Evolutionary conservation across 2,888 invertebrate genomes (phyloP), one percentile per base, ranked within the genome.

Genomic region (Aplocera efformata): DNA sequence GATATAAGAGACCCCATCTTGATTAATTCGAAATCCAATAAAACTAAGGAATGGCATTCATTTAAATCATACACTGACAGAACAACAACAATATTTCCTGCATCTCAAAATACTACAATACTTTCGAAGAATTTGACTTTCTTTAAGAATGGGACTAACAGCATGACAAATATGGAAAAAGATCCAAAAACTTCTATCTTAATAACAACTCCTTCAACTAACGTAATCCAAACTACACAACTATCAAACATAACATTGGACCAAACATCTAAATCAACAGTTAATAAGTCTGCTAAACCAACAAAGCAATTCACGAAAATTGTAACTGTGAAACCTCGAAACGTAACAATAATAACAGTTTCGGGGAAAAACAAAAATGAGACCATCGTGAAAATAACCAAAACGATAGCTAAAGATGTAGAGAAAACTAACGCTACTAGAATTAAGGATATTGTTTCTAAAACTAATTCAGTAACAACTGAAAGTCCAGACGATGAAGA

Each of bases 71-170:
- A 45, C 32, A 35, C 38, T 35, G 27, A 47, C 25, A 42, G 35
- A 44, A 41, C 42, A 10, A 53, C 56, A 49, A 60, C 53, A 58
- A 51, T 50, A 39, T 29, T 48, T 30, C 50, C 58, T 40, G 52
- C 23, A 29, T 42, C 36, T 11, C 32, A 40, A 32, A 53, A 42
- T 50, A 52, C 53, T 42, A 53, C 44, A 55, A 53, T 48, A 32
- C 39, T 47, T 43, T 46, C 50, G 35, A 53, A 49, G 43, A 56
- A 48, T 30, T 48, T 51, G 46, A 50, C 49, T 46, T 17, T 40
- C 22, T 42, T 43, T 54, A 68, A 56, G 68, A 76, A 71, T 62
- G 71, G 60, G 60, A 81, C 81, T 85, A 86, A 86, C 70, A 85
- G 85, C 86, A 86, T 83, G 81, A 52, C 56, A 67, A 74, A 73